These are phyloP conservation scores for Champsocephalus esox DNA, from an alignment of 2,797 vertebrate species.

Conservation along the genomic window DNA sequence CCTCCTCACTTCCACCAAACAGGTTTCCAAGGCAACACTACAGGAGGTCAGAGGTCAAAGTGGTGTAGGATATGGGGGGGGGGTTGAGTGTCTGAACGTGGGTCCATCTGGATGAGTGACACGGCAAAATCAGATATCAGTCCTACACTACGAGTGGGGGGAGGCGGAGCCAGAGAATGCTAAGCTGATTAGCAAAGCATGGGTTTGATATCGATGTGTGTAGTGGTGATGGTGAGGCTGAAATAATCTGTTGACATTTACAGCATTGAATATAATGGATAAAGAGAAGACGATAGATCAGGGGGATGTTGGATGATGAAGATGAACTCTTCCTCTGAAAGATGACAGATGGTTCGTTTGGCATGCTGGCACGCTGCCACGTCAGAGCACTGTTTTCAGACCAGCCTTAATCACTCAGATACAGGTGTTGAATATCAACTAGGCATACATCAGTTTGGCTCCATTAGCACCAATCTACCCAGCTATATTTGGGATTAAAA, in stretches of 20 bases:
- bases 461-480: not conserved
- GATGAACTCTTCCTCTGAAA: slow-evolving; percentile 34
- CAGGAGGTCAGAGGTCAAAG: slow-evolving; percentile 94
- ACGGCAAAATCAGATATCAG: slow-evolving; percentile 99
- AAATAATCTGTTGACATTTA: slow-evolving; percentile 64
- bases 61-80: slow-evolving; percentile 91
- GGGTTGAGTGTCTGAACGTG: slow-evolving; percentile 89
- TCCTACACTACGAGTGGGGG: slow-evolving; percentile 86
- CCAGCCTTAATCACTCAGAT: slow-evolving; percentile 65
- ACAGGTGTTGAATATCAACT: slow-evolving; percentile 32
- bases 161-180: slow-evolving; percentile 77
- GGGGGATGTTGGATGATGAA: slow-evolving; percentile 33
- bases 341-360: slow-evolving; percentile 67
- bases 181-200: slow-evolving; percentile 95
- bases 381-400: slow-evolving; percentile 87
- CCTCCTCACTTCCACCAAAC: slow-evolving; percentile 73
- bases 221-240: slow-evolving; percentile 18
- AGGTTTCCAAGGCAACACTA: slow-evolving; percentile 94
- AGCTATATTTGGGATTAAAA: not conserved
- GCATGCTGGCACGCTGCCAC: slow-evolving; percentile 70
- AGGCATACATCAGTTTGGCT: not conserved
- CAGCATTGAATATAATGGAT: slow-evolving; percentile 33
- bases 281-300: slow-evolving; percentile 9
- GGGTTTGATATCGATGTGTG: slow-evolving; percentile 82
- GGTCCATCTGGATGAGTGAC: slow-evolving; percentile 99